phyloP scores from a whole-genome alignment of 1,140 invertebrate genomes.

The Oncopodura yosiiana region DNA sequence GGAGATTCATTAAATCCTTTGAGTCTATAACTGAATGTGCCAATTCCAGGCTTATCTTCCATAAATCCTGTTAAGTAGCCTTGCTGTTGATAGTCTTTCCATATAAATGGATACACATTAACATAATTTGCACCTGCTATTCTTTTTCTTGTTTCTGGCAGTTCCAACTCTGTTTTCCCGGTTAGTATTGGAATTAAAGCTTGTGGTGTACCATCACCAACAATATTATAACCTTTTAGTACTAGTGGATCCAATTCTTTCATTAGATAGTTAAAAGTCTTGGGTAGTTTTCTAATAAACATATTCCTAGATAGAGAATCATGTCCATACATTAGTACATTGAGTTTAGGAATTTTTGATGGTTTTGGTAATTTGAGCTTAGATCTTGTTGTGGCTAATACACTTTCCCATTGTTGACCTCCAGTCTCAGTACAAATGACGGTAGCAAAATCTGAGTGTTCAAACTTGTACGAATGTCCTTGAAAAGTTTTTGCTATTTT shows the following conservation, averaged over 20 bases:
- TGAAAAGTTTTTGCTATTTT: slow-evolving; percentile 45
- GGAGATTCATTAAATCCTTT: slow-evolving; percentile 42
- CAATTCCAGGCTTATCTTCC: slow-evolving; percentile 41
- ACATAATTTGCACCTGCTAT: slow-evolving; percentile 53
- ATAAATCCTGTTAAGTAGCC: slow-evolving; percentile 41
- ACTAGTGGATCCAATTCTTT: slow-evolving; percentile 57
- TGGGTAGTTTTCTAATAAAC: slow-evolving; percentile 74
- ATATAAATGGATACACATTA: slow-evolving; percentile 68
- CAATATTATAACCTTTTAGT: slow-evolving; percentile 77
- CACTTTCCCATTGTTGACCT: neutral
- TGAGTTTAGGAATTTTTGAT: slow-evolving; percentile 48
- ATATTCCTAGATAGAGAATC: slow-evolving; percentile 80
- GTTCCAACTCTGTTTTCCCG: slow-evolving; percentile 73
- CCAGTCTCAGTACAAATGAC: slow-evolving; percentile 43
- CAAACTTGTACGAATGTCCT: slow-evolving; percentile 49
- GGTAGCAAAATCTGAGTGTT: slow-evolving; percentile 55
- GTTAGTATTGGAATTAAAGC: slow-evolving; percentile 84
- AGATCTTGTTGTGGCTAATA: neutral
- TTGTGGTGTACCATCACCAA: slow-evolving; percentile 88
- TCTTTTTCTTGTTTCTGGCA: slow-evolving; percentile 73
- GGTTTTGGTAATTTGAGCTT: neutral
- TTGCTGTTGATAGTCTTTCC: slow-evolving; percentile 56
- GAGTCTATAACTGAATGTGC: slow-evolving; percentile 42
- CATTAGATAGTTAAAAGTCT: slow-evolving; percentile 64
- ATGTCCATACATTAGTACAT: slow-evolving; percentile 80